Evolutionary conservation across 2,888 invertebrate species (phyloP), one percentile per base, ranked within the genome.

Genomic region (Caenorhabditis uteleia): DNA sequence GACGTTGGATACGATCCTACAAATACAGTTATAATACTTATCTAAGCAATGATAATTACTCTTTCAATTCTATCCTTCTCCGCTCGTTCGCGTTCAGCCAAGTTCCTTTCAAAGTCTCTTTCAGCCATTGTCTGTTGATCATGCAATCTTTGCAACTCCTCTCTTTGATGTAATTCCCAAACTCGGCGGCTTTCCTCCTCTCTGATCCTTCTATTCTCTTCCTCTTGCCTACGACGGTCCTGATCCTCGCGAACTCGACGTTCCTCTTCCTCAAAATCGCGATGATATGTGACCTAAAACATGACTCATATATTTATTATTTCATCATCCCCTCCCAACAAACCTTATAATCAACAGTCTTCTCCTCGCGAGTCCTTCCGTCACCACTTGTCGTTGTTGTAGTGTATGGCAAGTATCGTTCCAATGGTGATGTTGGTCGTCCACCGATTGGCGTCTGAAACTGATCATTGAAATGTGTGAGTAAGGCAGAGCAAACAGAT

Each of bases 211-310:
- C 71, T 50, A 16, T 75, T 71, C 20, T 57, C 44, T 53, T 58
- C 67, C 8, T 55, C 55, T 26, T 58, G 58, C n/a, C 49, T 53
- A 27, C 72, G 51, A 36, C 69, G 51, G 3, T 70, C 73, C 36
- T 79, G 77, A 25, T 71, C 74, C 31, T 80, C 81, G 29, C 73
- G 60, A 23, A 82, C 71, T 7, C 82, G 56, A 14, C 82, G 64
- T 39, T 82, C 82, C 50, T 82, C 80, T 48, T 82, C 82, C 54
- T 80, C 80, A 43, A 80, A 66, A 45, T 77, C 72, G 7, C 75
- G 67, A 36, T 71, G 68, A 57, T 66, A 62, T 10, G 68, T 71
- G 46, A 59, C 53, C 58, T 64, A 43, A 31, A 57, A 53, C 20
- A 25, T 12, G 40, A 40, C 26, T 31, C 48, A 36, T 42, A 49